phyloP scores from a whole-genome alignment of 2,113 vertebrate genomes.

The Microcebus griseorufus region DNA sequence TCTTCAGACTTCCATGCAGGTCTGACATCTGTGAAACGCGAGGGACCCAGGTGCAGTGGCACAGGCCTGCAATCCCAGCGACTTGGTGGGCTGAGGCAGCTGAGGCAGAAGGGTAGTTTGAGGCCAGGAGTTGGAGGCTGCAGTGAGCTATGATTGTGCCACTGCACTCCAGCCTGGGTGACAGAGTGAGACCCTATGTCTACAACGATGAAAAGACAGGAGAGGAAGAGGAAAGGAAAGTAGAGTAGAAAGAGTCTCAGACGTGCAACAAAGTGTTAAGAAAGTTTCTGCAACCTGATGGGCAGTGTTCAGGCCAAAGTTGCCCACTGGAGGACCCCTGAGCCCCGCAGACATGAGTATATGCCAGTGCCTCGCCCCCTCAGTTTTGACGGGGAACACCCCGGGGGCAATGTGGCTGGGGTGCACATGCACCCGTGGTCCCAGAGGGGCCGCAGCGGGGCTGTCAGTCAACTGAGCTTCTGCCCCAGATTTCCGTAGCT shows the following conservation, averaged over 20 bases:
- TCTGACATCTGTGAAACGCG: background rate
- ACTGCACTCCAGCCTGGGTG: too few relatives aligned
- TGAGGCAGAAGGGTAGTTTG: too few relatives aligned
- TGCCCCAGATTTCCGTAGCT: background rate
- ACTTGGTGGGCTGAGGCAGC: too few relatives aligned
- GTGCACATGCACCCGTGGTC: too few relatives aligned
- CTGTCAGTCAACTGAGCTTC: background rate
- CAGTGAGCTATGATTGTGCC: too few relatives aligned
- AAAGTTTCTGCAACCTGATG: background rate
- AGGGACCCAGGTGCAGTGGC: too few relatives aligned
- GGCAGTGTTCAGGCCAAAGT: background rate
- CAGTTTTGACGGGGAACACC: background rate
- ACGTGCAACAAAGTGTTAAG: background rate
- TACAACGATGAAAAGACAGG: background rate
- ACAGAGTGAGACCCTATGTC: too few relatives aligned
- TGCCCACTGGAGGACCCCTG: accelerated
- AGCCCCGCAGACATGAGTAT: background rate
- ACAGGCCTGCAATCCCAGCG: too few relatives aligned
- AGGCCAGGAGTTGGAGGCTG: too few relatives aligned
- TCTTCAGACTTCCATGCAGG: background rate
- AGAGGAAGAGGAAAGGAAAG: background rate
- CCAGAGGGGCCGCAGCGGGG: background rate
- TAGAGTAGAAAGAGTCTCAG: background rate
- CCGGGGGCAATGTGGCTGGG: background rate
- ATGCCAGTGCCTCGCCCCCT: background rate